phyloP scores from a whole-genome alignment of 2,888 invertebrate genomes.

The Stenodema calcarata region DNA sequence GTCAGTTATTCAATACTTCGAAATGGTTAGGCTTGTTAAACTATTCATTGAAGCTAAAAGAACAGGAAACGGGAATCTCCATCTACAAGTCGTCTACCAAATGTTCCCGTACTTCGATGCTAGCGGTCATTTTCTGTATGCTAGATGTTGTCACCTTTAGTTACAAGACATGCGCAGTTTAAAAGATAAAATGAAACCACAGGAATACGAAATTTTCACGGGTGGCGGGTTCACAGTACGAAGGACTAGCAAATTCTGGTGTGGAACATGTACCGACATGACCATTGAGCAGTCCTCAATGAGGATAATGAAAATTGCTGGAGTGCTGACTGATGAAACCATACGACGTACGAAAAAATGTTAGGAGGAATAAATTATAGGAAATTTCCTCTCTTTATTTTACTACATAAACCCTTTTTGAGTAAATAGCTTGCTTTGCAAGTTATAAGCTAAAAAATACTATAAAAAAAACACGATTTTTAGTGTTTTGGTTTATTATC shows the following conservation, averaged over 20 bases:
- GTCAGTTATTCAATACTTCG: no score
- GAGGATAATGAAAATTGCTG: not conserved
- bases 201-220: not conserved
- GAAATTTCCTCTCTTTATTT: no score
- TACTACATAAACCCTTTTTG: no score
- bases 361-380: no score
- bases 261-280: not conserved
- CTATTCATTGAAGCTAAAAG: constrained; percentile 47
- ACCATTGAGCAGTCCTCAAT: not conserved
- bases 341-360: no score
- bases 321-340: no score
- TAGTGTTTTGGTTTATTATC: no score
- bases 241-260: not conserved
- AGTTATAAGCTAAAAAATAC: no score
- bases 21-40: constrained; percentile 28
- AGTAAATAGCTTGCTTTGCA: no score
- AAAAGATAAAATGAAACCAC: not conserved
- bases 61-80: not conserved
- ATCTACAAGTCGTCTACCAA: not conserved
- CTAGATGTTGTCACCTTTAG: not conserved
- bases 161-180: not conserved
- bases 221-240: not conserved
- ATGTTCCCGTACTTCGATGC: not conserved
- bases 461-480: no score
- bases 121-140: not conserved